A percentile compares a stretch with the other conserved stretches of the same genome.
Conservation (phyloP, 35 echinoderm and acorn worm species). For the Ophiothrix spiculata region DNA sequence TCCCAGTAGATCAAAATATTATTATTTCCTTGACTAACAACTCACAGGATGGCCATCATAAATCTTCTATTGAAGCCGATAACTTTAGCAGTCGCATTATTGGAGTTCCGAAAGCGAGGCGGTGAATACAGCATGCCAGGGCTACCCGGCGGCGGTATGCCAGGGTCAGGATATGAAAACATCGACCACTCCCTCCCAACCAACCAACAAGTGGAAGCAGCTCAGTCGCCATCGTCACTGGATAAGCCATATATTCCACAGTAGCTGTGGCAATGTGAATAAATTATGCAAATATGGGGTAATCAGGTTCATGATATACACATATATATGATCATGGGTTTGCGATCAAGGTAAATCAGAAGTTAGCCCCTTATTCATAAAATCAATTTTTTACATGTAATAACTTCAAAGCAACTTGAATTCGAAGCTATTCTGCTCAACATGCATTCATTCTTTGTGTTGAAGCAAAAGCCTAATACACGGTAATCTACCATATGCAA, state of each 20-base stretch:
- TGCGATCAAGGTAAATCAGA: too few species aligned
- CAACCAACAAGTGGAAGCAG: slow-evolving; percentile 80
- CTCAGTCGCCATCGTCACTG: slow-evolving; percentile 51
- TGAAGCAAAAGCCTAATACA: too few species aligned
- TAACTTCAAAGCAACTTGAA: too few species aligned
- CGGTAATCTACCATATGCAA: too few species aligned
- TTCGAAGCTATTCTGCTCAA: too few species aligned
- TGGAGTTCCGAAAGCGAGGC: slow-evolving; percentile 61
- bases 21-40: slow-evolving; percentile 18
- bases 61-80: slow-evolving; percentile 87
- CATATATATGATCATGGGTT: too few species aligned
- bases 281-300: slow-evolving; percentile 7
- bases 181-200: slow-evolving; percentile 90
- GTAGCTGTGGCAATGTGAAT: background rate
- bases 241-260: slow-evolving; percentile 59
- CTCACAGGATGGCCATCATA: slow-evolving; percentile 73
- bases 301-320: slow-evolving; percentile 8
- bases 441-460: too few species aligned
- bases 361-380: too few species aligned
- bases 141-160: background rate
- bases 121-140: slow-evolving; percentile 82
- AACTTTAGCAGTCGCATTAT: slow-evolving; percentile 51
- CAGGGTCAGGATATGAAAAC: slow-evolving; percentile 76
- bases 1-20: too few species aligned
- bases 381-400: too few species aligned